A percentile compares a stretch with the other conserved stretches of the same genome.
Evolutionary conservation across 2,888 invertebrate species (phyloP).

Genomic region (Rhagophthalmus giganteus): DNA sequence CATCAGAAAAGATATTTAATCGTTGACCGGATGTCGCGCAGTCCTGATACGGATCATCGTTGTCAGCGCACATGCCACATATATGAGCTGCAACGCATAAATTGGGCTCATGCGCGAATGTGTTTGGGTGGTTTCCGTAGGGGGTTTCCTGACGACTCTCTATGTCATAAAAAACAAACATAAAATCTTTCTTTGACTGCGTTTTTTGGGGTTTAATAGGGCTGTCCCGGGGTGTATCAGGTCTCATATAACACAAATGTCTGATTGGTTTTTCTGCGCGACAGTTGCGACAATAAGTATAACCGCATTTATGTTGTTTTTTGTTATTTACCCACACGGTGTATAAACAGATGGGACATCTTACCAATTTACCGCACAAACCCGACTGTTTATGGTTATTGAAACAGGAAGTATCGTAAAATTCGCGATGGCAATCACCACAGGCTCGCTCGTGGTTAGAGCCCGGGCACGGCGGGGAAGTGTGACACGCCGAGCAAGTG

Average conservation of each 20-base stretch:
- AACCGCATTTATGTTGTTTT: background rate
- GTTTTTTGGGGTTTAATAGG: no score
- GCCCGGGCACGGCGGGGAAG: background rate
- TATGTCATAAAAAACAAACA: constrained; percentile 8
- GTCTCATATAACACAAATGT: constrained; percentile 5
- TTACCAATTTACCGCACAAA: background rate
- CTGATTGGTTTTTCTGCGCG: background rate
- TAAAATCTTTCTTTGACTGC: background rate
- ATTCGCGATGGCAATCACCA: background rate
- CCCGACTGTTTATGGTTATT: background rate
- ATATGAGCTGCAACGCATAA: constrained; percentile 6
- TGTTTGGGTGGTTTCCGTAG: no score
- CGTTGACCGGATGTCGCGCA: background rate
- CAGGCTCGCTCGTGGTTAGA: background rate
- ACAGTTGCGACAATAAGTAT: background rate
- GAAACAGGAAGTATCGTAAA: background rate
- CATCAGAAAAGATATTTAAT: background rate
- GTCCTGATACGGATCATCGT: background rate
- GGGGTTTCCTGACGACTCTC: background rate
- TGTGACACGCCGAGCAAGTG: constrained; percentile 1
- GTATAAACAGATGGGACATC: constrained; percentile 1
- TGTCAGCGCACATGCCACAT: background rate
- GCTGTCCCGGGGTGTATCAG: no score
- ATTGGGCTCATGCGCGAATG: background rate
- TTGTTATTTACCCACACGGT: constrained; percentile 1